A percentile compares a stretch with the other conserved stretches of the same genome.
Conservation (phyloP, 53 echinoderm and acorn worm species). For the Temnopleurus reevesii region DNA sequence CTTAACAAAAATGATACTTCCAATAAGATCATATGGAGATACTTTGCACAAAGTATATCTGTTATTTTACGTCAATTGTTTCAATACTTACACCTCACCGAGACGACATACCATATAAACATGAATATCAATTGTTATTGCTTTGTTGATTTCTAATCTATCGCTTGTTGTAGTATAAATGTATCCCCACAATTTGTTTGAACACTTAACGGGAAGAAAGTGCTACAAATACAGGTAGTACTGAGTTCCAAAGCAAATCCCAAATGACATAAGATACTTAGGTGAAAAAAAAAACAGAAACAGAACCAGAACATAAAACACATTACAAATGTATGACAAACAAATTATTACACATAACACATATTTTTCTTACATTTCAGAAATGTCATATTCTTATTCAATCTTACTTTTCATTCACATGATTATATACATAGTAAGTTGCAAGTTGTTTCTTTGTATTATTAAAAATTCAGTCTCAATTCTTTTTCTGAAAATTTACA, state of each 20-base stretch:
- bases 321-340: background rate
- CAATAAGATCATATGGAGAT: background rate
- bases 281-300: background rate
- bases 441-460: background rate
- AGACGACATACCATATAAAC: background rate
- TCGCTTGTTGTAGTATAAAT: background rate
- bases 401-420: background rate
- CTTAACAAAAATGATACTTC: constrained; percentile 17
- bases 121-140: constrained; percentile 2
- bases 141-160: background rate
- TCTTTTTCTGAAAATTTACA: background rate
- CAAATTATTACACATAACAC: background rate
- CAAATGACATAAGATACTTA: constrained; percentile 36
- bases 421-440: constrained; percentile 7
- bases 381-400: background rate
- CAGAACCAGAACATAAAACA: background rate
- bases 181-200: background rate
- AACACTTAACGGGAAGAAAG: constrained; percentile 1
- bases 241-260: constrained; percentile 46
- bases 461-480: background rate
- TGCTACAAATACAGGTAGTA: constrained; percentile 50
- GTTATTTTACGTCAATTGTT: background rate
- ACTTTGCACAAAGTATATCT: constrained; percentile 41
- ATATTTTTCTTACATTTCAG: background rate
- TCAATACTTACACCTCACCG: background rate